Base-by-base conservation (phyloP, 2,113 vertebrate genomes). In the Chlamydotis undulata region DNA sequence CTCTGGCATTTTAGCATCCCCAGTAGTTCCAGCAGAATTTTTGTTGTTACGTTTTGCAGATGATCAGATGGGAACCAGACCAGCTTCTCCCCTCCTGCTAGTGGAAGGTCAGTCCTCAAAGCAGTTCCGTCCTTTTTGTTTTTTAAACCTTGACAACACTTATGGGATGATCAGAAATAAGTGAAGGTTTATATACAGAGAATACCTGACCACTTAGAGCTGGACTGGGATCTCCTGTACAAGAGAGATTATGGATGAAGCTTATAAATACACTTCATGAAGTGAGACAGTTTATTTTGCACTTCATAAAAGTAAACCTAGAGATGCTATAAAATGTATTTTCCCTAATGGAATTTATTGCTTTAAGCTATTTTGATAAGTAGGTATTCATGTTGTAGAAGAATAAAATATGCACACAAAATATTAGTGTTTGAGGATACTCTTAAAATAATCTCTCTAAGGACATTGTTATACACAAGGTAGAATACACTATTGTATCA, bases 81-180 rank as follows among this genome's bases (percentile, higher is more conserved):
- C 86, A 93, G 70, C 47, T 88, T 93, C 73, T 85, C 41, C 69
- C 61, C 57, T 93, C 83, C 67, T 80, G 50, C 77, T 59, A 91
- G 50, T 31, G 35, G 77, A 94, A 87, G 89, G 94, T 82, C 91
- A 92, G 31, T 28, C 91, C 95, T 89, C 83, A 95, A 89, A 93
- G 74, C 70, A 95, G 41, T 45, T 83, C 87, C 29, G 70, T 29
- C 87, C 94, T 79, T 90, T 55, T 59, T 96, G 61, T 50, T 89
- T 37, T 91, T 96, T 92, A 94, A 94, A 94, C 65, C 91, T 89
- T 93, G 69, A 65, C 86, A 90, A 68, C 43, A 61, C 61, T 64
- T 35, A 73, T 75, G 73, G 45, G 60, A 89, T 69, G 61, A 83
- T 75, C 90, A 96, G 65, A 84, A 91, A 80, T 47, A 88, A 90